Conservation (phyloP, 2,888 invertebrate genomes). For the Pyrocoelia pectoralis region DNA sequence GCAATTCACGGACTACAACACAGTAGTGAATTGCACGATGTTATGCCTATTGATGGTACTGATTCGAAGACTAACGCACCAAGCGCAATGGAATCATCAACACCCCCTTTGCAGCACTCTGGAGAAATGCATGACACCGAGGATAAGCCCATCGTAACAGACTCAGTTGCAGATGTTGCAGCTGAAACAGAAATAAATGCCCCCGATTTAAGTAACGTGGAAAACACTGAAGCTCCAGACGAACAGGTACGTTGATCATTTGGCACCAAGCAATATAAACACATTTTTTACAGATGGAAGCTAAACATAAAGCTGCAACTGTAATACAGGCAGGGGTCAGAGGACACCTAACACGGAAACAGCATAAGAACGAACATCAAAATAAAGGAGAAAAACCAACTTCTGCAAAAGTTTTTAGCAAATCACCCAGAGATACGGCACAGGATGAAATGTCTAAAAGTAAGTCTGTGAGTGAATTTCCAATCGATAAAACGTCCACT, state of each 20-base stretch:
- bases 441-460: constrained; percentile 4
- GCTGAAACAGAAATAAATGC: background rate
- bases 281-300: background rate
- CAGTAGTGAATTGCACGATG: constrained; percentile 1
- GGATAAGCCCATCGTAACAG: too few relatives aligned
- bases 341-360: constrained; percentile 66
- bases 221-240: too few relatives aligned
- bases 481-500: background rate
- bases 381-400: background rate
- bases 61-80: too few relatives aligned
- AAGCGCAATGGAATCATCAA: background rate
- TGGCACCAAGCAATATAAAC: too few relatives aligned
- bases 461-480: constrained; percentile 10
- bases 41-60: background rate
- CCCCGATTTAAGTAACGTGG: too few relatives aligned
- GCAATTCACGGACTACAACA: background rate
- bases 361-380: too few relatives aligned
- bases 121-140: constrained; percentile 18
- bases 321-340: constrained; percentile 73
- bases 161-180: too few relatives aligned
- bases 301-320: constrained; percentile 63
- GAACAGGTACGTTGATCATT: too few relatives aligned
- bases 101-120: background rate
- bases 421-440: background rate
- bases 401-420: background rate